Evolutionary conservation across 2,113 vertebrate genomes (phyloP).

Genomic region (Conger conger): DNA sequence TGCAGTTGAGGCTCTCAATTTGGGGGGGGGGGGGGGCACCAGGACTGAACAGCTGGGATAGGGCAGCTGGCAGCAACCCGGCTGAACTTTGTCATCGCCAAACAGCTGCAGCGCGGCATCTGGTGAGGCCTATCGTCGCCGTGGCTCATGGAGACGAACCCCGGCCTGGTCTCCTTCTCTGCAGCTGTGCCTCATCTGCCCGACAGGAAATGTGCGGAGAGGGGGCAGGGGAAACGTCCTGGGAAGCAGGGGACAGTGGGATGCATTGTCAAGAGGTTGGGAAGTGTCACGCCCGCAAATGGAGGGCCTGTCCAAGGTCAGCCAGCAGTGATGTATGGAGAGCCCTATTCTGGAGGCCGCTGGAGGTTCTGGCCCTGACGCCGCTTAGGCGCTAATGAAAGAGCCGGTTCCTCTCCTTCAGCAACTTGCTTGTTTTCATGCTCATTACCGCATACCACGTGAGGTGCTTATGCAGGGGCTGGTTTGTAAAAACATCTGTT

Average conservation of each 20-base stretch:
- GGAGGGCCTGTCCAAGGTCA: neutral
- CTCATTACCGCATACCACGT: neutral
- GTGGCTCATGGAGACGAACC: neutral
- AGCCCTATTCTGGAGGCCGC: neutral
- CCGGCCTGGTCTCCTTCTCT: neutral
- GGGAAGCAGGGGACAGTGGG: neutral
- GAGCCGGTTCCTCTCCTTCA: neutral
- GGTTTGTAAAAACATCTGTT: neutral
- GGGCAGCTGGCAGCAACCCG: constrained; percentile 66
- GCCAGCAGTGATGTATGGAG: neutral
- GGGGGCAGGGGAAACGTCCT: neutral
- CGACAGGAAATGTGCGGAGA: neutral
- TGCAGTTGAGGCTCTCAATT: constrained; percentile 69
- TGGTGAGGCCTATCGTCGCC: constrained; percentile 55
- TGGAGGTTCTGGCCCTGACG: neutral
- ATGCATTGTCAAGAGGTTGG: neutral
- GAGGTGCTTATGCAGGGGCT: neutral
- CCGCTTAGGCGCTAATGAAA: neutral
- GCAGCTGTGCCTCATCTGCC: neutral
- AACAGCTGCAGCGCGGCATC: constrained; percentile 70
- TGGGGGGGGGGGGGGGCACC: constrained; percentile 41
- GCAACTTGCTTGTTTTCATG: neutral
- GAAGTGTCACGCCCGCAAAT: neutral
- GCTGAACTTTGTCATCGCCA: constrained; percentile 68
- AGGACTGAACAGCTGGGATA: constrained; percentile 36